Conservation (phyloP, 2,113 vertebrate genomes). For the human (Homo sapiens) region GRCh38 chr12:4167001-4167500, state of each 20-base stretch:
- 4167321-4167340: background rate
- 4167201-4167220: background rate
- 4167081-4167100: background rate
- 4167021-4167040: background rate
- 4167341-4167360: background rate
- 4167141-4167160: background rate
- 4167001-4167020: background rate
- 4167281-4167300: background rate
- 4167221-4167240: conserved; percentile 22
- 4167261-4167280: background rate
- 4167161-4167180: background rate
- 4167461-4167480: background rate
- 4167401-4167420: background rate
- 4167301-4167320: background rate
- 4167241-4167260: background rate
- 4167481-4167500: too few relatives aligned
- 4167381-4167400: background rate
- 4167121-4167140: background rate
- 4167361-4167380: background rate
- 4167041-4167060: too few relatives aligned
- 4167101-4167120: background rate
- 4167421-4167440: rapidly evolving
- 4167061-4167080: background rate
- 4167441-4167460: background rate
- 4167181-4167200: background rate